Evolutionary conservation across 2,113 vertebrate species (phyloP), one percentile per base, ranked within the genome.

Genomic region (Thunnus thynnus): DNA sequence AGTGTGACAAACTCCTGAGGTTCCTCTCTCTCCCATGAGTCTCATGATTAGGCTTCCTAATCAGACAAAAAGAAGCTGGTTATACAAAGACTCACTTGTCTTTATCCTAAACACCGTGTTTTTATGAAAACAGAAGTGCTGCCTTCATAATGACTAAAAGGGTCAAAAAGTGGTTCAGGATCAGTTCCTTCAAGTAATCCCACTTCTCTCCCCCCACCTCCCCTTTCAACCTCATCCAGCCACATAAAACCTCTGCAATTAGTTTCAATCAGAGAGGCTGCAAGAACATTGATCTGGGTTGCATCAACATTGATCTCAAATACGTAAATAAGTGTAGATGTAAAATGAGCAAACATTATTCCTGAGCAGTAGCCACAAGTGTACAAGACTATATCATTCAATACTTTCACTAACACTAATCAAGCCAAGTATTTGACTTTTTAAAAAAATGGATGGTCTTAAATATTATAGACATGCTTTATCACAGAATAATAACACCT

Each of bases 51-150:
- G 11, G 58, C 54, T 62, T 75, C 75, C 63, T 64, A 46, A 36
- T 52, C 36, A 30, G 36, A 79, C 63, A 66, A 56, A 74, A 86
- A 76, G 64, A 76, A 17, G 76, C 3, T 13, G 50, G 56, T 62
- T 20, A 54, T 54, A 86, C 69, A 84, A 74, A 78, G 70, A 62
- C 56, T 67, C 20, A 3, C 62, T 71, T 78, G 83, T 87, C 41
- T 70, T 72, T 47, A 18, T 65, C n/a, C 69, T 65, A 22, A 63
- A 57, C 47, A 16, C 69, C 4, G 6, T 82, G 82, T 86, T 88
- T 56, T 68, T 80, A 82, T 78, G 18, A 85, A 89, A 89, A 86
- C 83, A 86, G 56, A 76, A 74, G 57, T 20, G 20, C 32, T 68
- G 75, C 14, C 71, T 58, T 63, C 47, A 44, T 30, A 56, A 83